Evolutionary conservation across 2,113 vertebrate genomes (phyloP), one percentile per base, ranked within the genome.

Genomic region (Lepus americanus): DNA sequence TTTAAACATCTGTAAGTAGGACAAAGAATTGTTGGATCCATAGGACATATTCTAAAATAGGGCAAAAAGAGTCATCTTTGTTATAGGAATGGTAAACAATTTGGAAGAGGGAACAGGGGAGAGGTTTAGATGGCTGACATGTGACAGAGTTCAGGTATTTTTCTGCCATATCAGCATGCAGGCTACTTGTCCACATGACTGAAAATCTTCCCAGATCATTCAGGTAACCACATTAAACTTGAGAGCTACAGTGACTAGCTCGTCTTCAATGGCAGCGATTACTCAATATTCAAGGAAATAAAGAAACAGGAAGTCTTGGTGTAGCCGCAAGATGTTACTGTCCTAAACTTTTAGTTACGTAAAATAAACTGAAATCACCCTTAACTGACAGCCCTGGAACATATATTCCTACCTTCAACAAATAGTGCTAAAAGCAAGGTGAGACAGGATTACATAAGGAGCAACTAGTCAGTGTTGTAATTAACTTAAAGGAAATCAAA

Each of bases 281-380:
- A 79, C 17, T 22, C 59, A 77, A 53, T 20, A 19, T 0, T 27
- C 14, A 3, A 1, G 22, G 11, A 6, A 77, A 53, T 72, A 23
- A 7, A 14, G 29, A 70, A 20, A 64, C 13, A 86, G 10, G 16
- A 67, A 67, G 4, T 14, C 23, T 84, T 74, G 1, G 14, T 81
- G 13, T 25, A n/a, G 55, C 2, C 1, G 1, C 6, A 64, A 51
- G 27, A 44, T 51, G 17, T 20, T 85, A 59, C 55, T 96, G 66
- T 89, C 61, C 39, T 84, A 84, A 80, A 19, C 6, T 64, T 87
- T 64, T 77, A 66, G 83, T 76, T 77, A 93, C 87, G n/a, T 70
- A 10, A 92, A 82, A 19, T 79, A 36, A 89, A 87, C 67, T 49
- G n/a, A 33, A 86, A 11, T 84, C 70, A 66, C 33, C 5, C 4